Evolutionary conservation across 2,797 vertebrate species (phyloP).

Genomic region (Fratercula arctica): DNA sequence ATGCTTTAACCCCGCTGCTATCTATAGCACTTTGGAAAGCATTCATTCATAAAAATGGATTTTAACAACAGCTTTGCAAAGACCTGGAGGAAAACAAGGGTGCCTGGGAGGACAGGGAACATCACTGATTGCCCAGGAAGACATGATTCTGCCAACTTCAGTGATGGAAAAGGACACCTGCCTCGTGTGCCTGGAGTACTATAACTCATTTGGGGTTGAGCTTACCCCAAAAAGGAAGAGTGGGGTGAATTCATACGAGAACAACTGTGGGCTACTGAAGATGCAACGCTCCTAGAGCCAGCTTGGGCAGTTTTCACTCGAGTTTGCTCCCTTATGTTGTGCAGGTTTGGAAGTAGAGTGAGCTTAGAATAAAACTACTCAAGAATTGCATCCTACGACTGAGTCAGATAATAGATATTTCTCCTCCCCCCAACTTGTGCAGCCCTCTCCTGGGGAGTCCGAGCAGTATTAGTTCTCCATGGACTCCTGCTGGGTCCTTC

Average conservation of each 20-base stretch:
- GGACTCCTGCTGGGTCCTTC: neutral
- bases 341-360: neutral
- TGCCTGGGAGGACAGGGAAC: neutral
- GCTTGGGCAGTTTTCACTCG: neutral
- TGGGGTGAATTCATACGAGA: neutral
- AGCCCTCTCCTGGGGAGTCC: neutral
- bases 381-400: neutral
- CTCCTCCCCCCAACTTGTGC: neutral
- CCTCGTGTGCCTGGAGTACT: neutral
- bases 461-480: neutral
- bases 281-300: neutral
- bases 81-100: neutral
- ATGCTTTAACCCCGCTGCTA: neutral
- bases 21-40: neutral
- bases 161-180: neutral
- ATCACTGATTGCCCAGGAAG: neutral
- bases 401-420: neutral
- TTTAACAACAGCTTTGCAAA: neutral
- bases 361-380: neutral
- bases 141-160: neutral
- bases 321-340: neutral
- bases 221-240: neutral
- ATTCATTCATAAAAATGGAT: neutral
- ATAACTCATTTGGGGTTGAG: neutral
- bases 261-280: neutral